Percentiles rank a stretch among this genome's conserved stretches.
These are phyloP conservation scores for Lymantria dispar DNA, from an alignment of 2,888 invertebrate species.

Conservation along the genomic window DNA sequence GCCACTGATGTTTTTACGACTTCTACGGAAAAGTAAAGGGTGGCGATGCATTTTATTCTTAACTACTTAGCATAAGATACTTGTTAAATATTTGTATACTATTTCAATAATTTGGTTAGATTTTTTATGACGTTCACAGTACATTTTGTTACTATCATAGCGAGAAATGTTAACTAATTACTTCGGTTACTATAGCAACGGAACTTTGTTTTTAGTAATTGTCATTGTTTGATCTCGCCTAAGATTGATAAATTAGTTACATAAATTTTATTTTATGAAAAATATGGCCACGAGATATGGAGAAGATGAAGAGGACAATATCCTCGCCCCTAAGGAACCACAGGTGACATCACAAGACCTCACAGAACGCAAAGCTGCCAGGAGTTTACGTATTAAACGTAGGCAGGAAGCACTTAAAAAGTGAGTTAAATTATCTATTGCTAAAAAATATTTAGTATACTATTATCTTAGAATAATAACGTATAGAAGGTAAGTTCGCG, in stretches of 20 bases:
- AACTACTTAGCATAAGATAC: too few relatives aligned
- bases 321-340: conserved; percentile 78
- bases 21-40: too few relatives aligned
- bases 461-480: too few relatives aligned
- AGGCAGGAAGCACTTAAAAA: conserved; percentile 83
- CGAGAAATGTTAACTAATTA: too few relatives aligned
- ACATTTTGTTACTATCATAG: too few relatives aligned
- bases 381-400: conserved; percentile 85
- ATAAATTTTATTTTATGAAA: not conserved
- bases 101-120: too few relatives aligned
- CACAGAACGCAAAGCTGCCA: conserved; percentile 87
- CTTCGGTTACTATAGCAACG: conserved; percentile 11
- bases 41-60: too few relatives aligned
- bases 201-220: not conserved
- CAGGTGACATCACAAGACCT: conserved; percentile 84
- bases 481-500: too few relatives aligned
- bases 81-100: too few relatives aligned
- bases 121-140: too few relatives aligned
- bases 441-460: not conserved
- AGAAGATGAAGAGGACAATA: conserved; percentile 67
- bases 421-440: conserved; percentile 39
- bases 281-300: conserved; percentile 51
- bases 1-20: too few relatives aligned
- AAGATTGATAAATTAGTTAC: not conserved
- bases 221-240: not conserved